Percentiles rank a stretch among this genome's conserved stretches.
These are phyloP conservation scores for Tupaia tana DNA, from an alignment of 2,113 vertebrate genomes.

Conservation along the genomic window DNA sequence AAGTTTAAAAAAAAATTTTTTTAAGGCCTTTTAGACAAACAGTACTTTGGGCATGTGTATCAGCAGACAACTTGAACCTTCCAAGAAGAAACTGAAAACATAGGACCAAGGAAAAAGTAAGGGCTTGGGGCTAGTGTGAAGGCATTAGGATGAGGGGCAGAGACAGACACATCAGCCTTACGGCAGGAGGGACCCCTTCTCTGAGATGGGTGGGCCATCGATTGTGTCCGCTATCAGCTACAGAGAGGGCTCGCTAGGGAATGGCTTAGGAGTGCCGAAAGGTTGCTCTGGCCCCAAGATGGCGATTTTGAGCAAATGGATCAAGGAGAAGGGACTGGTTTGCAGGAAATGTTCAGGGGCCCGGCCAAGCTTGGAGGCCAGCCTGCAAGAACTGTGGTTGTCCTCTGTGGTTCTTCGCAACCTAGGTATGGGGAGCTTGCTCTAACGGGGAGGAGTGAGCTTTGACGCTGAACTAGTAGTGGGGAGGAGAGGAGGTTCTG, in stretches of 20 bases:
- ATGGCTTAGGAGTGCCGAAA: not conserved
- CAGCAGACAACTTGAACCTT: not conserved
- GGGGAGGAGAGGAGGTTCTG: too few relatives aligned
- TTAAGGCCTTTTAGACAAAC: not conserved
- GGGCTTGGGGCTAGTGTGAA: not conserved
- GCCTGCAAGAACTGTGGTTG: slow-evolving; percentile 16
- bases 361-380: not conserved
- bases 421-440: not conserved
- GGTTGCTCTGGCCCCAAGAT: not conserved
- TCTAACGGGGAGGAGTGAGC: not conserved
- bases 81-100: not conserved
- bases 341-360: not conserved
- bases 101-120: not conserved
- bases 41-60: not conserved
- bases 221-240: not conserved
- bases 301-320: not conserved
- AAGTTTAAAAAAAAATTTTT: too few relatives aligned
- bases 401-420: slow-evolving; percentile 32
- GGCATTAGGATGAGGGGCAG: not conserved
- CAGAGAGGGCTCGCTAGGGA: not conserved
- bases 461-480: not conserved
- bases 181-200: not conserved
- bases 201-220: not conserved
- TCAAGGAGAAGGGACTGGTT: not conserved
- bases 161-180: not conserved